Evolutionary conservation across 2,113 vertebrate genomes (phyloP).

Genomic region (Emydocephalus ijimae): DNA sequence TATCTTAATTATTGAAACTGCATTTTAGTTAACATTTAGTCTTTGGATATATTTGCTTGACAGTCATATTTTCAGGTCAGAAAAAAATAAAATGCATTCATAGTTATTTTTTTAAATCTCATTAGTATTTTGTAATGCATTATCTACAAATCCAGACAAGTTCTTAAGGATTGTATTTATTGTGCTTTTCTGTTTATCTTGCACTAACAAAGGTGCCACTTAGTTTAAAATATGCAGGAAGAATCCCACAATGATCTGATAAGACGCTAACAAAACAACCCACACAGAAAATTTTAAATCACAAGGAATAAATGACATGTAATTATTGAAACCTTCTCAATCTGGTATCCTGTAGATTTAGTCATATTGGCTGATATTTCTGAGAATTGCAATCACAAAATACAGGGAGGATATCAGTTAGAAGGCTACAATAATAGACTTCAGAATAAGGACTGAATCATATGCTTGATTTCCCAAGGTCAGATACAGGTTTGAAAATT

Average conservation of each 20-base stretch:
- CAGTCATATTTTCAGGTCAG: background rate
- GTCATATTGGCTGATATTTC: background rate
- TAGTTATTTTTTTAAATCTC: background rate
- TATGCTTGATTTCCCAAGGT: background rate
- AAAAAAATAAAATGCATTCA: background rate
- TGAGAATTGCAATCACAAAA: background rate
- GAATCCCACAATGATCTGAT: constrained; percentile 32
- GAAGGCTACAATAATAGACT: background rate
- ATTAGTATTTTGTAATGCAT: constrained; percentile 4
- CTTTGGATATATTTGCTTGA: background rate
- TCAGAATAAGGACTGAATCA: background rate
- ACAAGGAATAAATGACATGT: background rate
- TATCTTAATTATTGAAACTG: background rate
- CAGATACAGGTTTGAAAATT: background rate
- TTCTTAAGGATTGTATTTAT: constrained; percentile 22
- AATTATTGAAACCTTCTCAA: background rate
- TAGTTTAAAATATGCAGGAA: constrained; percentile 40
- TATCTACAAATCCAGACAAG: constrained; percentile 40
- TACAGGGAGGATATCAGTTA: background rate
- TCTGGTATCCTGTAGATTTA: background rate
- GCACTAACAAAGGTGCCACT: constrained; percentile 42
- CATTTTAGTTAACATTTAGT: background rate
- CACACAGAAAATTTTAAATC: constrained; percentile 12
- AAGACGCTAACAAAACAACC: constrained; percentile 29
- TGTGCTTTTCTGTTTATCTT: constrained; percentile 56